Evolutionary conservation across 1,140 invertebrate species (phyloP), one percentile per base, ranked within the genome.

Genomic region (Procambarus virginalis): DNA sequence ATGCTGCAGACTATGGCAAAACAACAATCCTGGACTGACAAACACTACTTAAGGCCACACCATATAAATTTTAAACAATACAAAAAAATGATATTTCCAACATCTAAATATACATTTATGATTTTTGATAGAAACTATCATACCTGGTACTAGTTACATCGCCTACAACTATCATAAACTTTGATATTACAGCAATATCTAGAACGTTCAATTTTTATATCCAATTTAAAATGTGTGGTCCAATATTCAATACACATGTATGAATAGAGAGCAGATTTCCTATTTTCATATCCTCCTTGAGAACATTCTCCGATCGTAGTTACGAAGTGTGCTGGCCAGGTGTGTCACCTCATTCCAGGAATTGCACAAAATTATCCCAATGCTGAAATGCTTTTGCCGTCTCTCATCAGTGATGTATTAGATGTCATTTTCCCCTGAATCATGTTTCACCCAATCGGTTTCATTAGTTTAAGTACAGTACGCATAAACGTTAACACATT

Each of bases 41-140:
- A 80, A 80, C 78, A 80, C 78, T 80, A 80, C n/a, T 80, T 80
- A 80, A 80, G 78, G 78, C 78, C 78, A 80, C 78, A 55, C 78
- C 49, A 80, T 80, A 80, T 58, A 80, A 80, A 80, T n/a, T 55
- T 80, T 55, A 51, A 34, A 55, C 58, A 64, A 55, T 3, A 55
- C 12, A 78, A 49, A 55, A 78, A 8, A 78, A 78, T 45, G 20
- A 49, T 34, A n/a, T 49, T 55, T 55, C 51, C 51, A 55, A 51
- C 22, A 51, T 55, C 8, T 55, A 14, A 80, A 80, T 17, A 20
- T 55, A 80, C 34, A 55, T 80, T 48, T 55, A 64, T 20, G 17
- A 64, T 64, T 51, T n/a, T 58, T 51, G 14, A 55, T 55, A 20
- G 58, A 49, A 22, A 80, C 20, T 80, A 9, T 20, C 78, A 80